A percentile compares a stretch with the other conserved stretches of the same genome.
phyloP scores from a whole-genome alignment of 2,888 invertebrate species.

The Pseudoips prasinana region DNA sequence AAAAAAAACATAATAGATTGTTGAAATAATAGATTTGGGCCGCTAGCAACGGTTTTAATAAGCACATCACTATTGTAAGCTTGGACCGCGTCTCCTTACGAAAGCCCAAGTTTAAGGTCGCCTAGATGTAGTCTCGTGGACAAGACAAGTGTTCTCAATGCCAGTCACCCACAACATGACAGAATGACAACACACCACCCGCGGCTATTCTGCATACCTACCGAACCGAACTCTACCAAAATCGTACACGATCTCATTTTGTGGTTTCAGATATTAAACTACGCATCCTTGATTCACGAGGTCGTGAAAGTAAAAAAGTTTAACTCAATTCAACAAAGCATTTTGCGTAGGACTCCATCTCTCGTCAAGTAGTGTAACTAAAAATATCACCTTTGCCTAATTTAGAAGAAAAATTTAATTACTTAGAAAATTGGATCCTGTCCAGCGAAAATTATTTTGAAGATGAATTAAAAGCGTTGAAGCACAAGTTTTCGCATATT shows the following conservation, averaged over 20 bases:
- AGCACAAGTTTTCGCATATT: constrained; percentile 1
- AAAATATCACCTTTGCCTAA: constrained; percentile 10
- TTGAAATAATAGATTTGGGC: too few relatives aligned
- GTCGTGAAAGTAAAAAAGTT: constrained; percentile 20
- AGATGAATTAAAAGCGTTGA: constrained; percentile 1
- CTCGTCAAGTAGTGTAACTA: constrained; percentile 44
- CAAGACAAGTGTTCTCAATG: constrained; percentile 29
- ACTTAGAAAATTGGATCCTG: background rate
- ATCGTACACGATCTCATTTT: constrained; percentile 6
- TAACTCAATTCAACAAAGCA: constrained; percentile 2
- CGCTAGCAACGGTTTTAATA: too few relatives aligned
- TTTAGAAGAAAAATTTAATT: background rate
- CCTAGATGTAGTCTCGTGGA: constrained; percentile 37
- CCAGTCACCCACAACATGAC: constrained; percentile 18
- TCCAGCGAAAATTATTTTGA: background rate
- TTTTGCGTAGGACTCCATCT: constrained; percentile 64
- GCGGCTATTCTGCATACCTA: constrained; percentile 11
- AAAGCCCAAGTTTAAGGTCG: constrained; percentile 70
- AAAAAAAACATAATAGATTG: too few relatives aligned
- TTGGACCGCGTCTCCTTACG: constrained; percentile 47
- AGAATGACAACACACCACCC: constrained; percentile 21
- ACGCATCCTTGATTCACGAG: constrained; percentile 16
- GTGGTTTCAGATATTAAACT: constrained; percentile 8
- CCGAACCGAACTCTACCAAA: constrained; percentile 14
- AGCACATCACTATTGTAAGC: constrained; percentile 27